Evolutionary conservation across 2,888 invertebrate species (phyloP).

Genomic region (Glaucopsyche alexis): DNA sequence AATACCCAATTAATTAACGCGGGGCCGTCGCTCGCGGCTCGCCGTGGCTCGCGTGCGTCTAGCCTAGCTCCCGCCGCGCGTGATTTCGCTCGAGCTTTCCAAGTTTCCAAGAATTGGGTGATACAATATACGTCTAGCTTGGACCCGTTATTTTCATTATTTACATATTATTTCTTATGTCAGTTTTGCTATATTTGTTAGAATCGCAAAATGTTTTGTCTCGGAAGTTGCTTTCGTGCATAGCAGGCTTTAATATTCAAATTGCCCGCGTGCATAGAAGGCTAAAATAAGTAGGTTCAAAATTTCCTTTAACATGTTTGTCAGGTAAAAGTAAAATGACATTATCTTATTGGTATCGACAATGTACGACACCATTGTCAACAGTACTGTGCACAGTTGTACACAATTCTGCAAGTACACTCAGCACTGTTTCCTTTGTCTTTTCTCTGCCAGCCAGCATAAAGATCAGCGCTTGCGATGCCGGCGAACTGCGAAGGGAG

Average conservation of each 20-base stretch:
- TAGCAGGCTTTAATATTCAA: not conserved
- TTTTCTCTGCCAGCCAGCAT: not conserved
- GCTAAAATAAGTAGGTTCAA: not conserved
- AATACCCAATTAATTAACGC: constrained; percentile 80
- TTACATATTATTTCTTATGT: constrained; percentile 11
- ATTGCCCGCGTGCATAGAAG: too few species aligned
- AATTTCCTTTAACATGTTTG: too few species aligned
- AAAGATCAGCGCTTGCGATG: not conserved
- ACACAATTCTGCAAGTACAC: not conserved
- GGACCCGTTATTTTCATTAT: constrained; percentile 37
- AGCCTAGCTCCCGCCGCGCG: constrained; percentile 52
- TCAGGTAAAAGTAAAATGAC: too few species aligned
- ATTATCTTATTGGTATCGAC: too few species aligned
- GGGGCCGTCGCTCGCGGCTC: constrained; percentile 53
- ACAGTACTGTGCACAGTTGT: too few species aligned
- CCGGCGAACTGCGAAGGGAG: constrained; percentile 33
- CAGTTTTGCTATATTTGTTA: constrained; percentile 5
- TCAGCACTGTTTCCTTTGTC: not conserved
- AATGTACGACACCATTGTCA: too few species aligned
- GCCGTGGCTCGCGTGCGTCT: constrained; percentile 58
- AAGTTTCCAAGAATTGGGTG: constrained; percentile 45
- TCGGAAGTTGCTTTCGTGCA: not conserved
- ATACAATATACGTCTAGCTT: constrained; percentile 39
- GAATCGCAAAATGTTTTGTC: not conserved
- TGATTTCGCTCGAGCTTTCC: constrained; percentile 50